A percentile compares a stretch with the other conserved stretches of the same genome.
Conservation (phyloP, 2,113 vertebrate species). For the Neoarius graeffei region DNA sequence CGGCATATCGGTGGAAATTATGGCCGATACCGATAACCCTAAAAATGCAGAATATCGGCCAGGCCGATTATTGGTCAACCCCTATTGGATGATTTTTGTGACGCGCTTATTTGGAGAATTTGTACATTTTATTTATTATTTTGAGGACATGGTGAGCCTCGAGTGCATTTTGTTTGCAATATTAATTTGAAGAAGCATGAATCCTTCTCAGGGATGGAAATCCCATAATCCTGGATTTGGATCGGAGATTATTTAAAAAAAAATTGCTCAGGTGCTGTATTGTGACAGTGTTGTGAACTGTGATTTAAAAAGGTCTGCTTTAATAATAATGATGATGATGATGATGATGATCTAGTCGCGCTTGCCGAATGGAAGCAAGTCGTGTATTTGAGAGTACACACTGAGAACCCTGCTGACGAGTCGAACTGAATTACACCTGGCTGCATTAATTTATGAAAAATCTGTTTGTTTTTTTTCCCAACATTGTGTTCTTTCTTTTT, state of each 20-base stretch:
- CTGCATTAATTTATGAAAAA: neutral
- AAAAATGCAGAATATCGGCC: too few relatives aligned
- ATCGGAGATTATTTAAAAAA: neutral
- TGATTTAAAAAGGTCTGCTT: neutral
- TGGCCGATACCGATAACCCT: too few relatives aligned
- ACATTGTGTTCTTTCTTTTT: slow-evolving; percentile 13
- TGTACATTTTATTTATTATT: neutral
- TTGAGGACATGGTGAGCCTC: neutral
- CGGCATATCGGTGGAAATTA: too few relatives aligned
- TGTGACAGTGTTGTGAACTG: neutral
- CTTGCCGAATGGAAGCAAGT: neutral
- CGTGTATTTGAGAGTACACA: neutral
- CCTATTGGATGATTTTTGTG: too few relatives aligned
- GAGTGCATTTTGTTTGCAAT: neutral
- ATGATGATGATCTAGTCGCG: neutral
- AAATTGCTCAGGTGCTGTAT: neutral
- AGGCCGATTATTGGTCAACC: too few relatives aligned
- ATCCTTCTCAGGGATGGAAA: neutral
- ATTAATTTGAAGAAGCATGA: neutral
- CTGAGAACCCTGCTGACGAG: slow-evolving; percentile 55
- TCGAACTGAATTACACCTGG: neutral
- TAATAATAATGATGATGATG: neutral
- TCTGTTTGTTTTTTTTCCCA: neutral
- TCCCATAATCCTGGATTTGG: neutral
- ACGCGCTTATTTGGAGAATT: too few relatives aligned